These are phyloP conservation scores for Bhutanitis thaidina DNA, from an alignment of 2,888 invertebrate genomes.

Conservation along the genomic window DNA sequence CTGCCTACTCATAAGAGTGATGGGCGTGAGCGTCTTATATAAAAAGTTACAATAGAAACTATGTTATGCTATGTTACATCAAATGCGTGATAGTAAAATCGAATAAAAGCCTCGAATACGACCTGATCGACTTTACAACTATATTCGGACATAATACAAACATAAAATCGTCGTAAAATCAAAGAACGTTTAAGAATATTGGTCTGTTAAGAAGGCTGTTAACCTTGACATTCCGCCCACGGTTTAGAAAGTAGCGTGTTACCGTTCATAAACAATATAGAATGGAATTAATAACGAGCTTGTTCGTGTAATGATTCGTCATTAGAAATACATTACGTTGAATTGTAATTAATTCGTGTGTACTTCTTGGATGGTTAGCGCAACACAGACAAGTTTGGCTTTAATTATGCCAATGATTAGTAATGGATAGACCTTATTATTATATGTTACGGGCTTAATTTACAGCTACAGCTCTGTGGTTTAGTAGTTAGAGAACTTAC, in stretches of 20 bases:
- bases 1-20: no score
- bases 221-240: constrained; percentile 15
- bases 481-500: no score
- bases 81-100: background rate
- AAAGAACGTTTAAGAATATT: background rate
- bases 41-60: no score
- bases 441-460: background rate
- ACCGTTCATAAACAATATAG: constrained; percentile 8
- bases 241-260: constrained; percentile 6
- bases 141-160: background rate
- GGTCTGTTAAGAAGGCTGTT: background rate
- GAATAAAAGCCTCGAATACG: background rate
- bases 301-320: constrained; percentile 9
- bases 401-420: background rate
- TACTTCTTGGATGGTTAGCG: background rate
- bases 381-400: background rate
- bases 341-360: constrained; percentile 2
- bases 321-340: constrained; percentile 7
- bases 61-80: background rate
- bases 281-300: constrained; percentile 2
- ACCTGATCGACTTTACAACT: background rate
- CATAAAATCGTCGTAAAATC: constrained; percentile 10
- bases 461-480: no score
- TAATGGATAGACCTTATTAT: background rate
- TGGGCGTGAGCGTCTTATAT: no score